Evolutionary conservation across 2,113 vertebrate genomes (phyloP), one percentile per base, ranked within the genome.

Genomic region (Epinephelus cyanopodus): DNA sequence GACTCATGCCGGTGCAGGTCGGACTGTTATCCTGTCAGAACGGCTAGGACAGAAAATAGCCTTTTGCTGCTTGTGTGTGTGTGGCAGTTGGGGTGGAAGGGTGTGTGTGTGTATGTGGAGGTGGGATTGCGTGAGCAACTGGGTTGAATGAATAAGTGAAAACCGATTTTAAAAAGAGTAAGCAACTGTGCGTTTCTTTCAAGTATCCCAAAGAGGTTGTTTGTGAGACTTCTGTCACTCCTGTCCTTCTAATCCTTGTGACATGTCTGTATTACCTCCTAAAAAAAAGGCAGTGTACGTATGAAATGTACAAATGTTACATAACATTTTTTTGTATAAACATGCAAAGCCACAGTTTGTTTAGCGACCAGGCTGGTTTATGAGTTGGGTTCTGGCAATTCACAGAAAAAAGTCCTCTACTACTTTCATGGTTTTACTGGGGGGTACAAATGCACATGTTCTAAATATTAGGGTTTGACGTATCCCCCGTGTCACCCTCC

Each of bases 1-100:
- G 79, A 78, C 83, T 92, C 92, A 90, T 91, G 92, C 91, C 47
- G 66, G 80, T 89, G 91, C 93, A 92, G 86, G 91, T 87, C 70
- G 11, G 69, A 78, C 81, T 87, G 81, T 81, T 81, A 82, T 70
- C 66, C 86, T 58, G 23, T 73, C 52, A 23, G 19, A 86, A 68
- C 73, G 15, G 50, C 50, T 19, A 69, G 68, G 63, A 45, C 60
- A 69, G 56, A 84, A 86, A 87, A 77, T 65, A 68, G 52, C 52
- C 54, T 0, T 54, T 25, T 62, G 9, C 29, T 50, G 18, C 76
- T 10, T 50, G 48, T 83, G 73, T 73, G 73, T 73, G 58, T 58
- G 53, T 53, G 33, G 42, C 5, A 17, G 21, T 6, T 4, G 45
- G 37, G 33, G 15, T 74, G 58, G 39, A 42, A 65, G 47, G 11